These are phyloP conservation scores for Thinocorus orbignyianus DNA, from an alignment of 2,113 vertebrate genomes.

Conservation along the genomic window DNA sequence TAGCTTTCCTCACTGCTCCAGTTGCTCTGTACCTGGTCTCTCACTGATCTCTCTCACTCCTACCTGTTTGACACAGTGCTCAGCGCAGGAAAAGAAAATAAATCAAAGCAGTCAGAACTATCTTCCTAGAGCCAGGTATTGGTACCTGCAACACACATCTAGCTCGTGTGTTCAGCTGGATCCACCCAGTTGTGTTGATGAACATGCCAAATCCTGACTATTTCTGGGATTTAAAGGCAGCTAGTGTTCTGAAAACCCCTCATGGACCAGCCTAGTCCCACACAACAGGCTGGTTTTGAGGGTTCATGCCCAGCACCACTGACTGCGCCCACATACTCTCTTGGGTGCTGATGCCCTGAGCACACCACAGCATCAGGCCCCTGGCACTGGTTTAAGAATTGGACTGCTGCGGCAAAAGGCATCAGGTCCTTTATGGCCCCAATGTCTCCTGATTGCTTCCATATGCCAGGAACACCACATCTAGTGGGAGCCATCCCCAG, in stretches of 20 bases:
- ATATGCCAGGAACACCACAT: neutral
- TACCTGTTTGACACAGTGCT: neutral
- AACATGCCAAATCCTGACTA: neutral
- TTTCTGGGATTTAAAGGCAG: neutral
- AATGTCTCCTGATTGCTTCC: conserved; percentile 53
- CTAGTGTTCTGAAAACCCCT: neutral
- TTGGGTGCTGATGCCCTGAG: neutral
- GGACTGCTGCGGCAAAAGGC: neutral
- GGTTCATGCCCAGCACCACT: neutral
- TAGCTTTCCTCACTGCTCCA: neutral
- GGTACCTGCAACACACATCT: neutral
- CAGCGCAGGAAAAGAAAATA: neutral
- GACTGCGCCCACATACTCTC: neutral
- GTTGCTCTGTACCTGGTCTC: neutral
- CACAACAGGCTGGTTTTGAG: fast-evolving
- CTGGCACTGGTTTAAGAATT: neutral
- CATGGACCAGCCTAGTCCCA: neutral
- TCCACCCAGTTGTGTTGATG: neutral
- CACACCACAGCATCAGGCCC: neutral
- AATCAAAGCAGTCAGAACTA: neutral
- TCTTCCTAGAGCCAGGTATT: neutral
- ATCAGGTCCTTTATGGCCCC: neutral
- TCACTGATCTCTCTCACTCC: neutral
- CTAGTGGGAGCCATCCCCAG: conserved; percentile 42
- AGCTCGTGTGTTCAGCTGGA: neutral